Evolutionary conservation across 2,888 invertebrate species (phyloP), one percentile per base, ranked within the genome.

Genomic region (Brachycybe producta): DNA sequence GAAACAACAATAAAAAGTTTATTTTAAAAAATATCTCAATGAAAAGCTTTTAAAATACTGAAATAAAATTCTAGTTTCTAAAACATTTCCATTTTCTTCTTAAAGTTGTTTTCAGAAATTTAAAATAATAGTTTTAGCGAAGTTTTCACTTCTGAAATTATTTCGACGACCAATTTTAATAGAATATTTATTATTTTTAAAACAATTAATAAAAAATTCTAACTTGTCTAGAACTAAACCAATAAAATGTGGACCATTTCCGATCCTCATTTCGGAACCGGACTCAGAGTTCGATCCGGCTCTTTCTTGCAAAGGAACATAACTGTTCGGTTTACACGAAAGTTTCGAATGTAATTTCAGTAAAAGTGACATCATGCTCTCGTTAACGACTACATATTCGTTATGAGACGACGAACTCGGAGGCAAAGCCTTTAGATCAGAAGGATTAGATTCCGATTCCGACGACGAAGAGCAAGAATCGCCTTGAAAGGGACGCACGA

Each of bases 291-390:
- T 23, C 17, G 40, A 0, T 50, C 34, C 7, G 41, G 53, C 36
- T 54, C 53, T 57, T 54, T 15, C 58, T 55, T 24, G 65, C 51
- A 53, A 43, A 45, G 69, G 69, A 56, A 66, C 67, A 59, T 82
- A 94, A 55, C 87, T 87, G 63, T 90, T 87, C 7, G 84, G 76
- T 55, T 63, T 64, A 1, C 85, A 86, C 1, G 85, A 83, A 35
- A 94, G 71, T 64, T 91, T 88, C 2, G 87, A 85, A 67, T 95
- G 92, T 13, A 92, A 73, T 65, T 87, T 90, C 47, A 94, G 70
- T 38, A 95, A 71, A 45, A 94, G 70, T 0, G 91, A 88, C 58
- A 95, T 79, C 55, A 95, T 84, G 54, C 88, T 92, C 66, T 70
- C 69, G 46, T 65, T 64, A 2, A 68, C 55, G 34, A 51, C 56